These are phyloP conservation scores for Ericerus pela DNA, from an alignment of 1,140 invertebrate genomes.

Conservation along the genomic window DNA sequence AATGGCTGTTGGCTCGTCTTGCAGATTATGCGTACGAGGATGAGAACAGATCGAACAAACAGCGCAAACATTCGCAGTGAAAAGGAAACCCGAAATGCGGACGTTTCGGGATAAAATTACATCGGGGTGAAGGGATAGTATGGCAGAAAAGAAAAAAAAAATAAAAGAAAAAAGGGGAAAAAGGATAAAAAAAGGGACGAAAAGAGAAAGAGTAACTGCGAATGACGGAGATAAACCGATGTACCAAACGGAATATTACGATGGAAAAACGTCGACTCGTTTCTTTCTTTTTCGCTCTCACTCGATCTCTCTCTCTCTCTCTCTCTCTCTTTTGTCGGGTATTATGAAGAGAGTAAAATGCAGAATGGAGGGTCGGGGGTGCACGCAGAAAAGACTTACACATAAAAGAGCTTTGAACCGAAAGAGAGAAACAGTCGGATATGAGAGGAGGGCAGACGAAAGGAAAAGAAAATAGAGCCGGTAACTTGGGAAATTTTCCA, in stretches of 20 bases:
- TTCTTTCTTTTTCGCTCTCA: neutral
- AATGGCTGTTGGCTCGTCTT: conserved; percentile 1
- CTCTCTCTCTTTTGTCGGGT: neutral
- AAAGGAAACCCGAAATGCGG: conserved; percentile 9
- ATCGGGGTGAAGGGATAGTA: conserved; percentile 2
- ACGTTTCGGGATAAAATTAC: conserved; percentile 11
- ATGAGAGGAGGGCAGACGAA: neutral
- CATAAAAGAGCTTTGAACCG: too few relatives aligned
- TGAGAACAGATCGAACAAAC: conserved; percentile 7
- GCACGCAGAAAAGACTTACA: too few relatives aligned
- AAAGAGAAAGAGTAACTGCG: neutral
- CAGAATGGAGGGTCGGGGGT: too few relatives aligned
- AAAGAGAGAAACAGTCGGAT: too few relatives aligned
- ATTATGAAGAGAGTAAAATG: neutral
- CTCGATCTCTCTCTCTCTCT: too few relatives aligned
- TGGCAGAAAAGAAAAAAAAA: conserved; percentile 1
- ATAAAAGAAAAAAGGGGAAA: neutral
- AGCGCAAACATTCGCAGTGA: conserved; percentile 3
- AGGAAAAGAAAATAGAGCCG: neutral
- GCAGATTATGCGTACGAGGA: neutral
- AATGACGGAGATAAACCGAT: too few relatives aligned
- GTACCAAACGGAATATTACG: conserved; percentile 12
- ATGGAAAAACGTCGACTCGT: neutral
- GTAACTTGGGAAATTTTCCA: conserved; percentile 8
- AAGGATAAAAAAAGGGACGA: neutral